Conservation (phyloP, 1,140 invertebrate species). For the Drosophila lacteicornis region DNA sequence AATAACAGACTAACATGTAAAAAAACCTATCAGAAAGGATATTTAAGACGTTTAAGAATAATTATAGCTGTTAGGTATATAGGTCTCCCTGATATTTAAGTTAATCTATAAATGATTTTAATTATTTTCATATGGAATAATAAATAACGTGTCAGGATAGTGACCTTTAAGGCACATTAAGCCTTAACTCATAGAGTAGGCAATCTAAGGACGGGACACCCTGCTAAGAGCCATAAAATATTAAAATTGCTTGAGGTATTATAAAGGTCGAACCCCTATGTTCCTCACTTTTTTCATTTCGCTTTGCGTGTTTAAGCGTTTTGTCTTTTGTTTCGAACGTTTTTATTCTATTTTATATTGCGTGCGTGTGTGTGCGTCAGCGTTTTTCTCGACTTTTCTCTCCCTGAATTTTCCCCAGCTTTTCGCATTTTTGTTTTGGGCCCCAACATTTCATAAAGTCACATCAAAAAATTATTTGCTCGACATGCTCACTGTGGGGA, state of each 20-base stretch:
- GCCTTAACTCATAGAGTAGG: too few species aligned
- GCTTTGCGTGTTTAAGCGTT: slow-evolving; percentile 70
- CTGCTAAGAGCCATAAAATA: not conserved
- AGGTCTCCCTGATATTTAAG: too few species aligned
- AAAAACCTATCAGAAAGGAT: not conserved
- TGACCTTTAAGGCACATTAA: slow-evolving; percentile 6
- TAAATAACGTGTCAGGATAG: not conserved
- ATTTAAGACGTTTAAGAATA: not conserved
- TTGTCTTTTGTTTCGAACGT: slow-evolving; percentile 71
- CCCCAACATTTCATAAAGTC: slow-evolving; percentile 66
- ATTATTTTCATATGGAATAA: not conserved
- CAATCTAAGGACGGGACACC: not conserved
- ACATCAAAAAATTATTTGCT: slow-evolving; percentile 72
- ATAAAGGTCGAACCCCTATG: slow-evolving; percentile 7
- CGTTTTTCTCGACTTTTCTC: slow-evolving; percentile 39
- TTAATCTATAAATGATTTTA: not conserved
- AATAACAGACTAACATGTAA: too few species aligned
- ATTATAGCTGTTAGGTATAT: not conserved
- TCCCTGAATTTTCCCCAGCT: slow-evolving; percentile 22
- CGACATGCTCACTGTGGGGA: slow-evolving; percentile 58
- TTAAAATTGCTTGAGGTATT: slow-evolving; percentile 25
- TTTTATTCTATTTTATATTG: slow-evolving; percentile 50
- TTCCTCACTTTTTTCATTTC: slow-evolving; percentile 14
- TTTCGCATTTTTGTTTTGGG: slow-evolving; percentile 37
- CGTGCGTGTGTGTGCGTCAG: slow-evolving; percentile 36